phyloP scores from a whole-genome alignment of 2,113 vertebrate genomes.

The Prochilodus magdalenae region DNA sequence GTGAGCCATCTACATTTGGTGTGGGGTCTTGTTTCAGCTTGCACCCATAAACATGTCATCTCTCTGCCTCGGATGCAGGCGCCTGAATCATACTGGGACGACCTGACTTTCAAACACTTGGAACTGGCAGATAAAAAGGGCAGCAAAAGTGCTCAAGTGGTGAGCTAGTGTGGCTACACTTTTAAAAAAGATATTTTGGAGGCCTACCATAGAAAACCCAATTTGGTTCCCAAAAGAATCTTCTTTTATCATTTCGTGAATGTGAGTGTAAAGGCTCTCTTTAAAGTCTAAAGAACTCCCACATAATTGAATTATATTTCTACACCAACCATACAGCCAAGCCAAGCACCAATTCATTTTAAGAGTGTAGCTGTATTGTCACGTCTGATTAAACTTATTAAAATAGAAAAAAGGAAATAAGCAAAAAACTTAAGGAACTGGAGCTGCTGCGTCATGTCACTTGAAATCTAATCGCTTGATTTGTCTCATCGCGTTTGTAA shows the following conservation, averaged over 20 bases:
- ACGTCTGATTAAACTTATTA: neutral
- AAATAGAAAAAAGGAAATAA: neutral
- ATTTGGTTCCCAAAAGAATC: neutral
- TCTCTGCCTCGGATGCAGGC: conserved; percentile 8
- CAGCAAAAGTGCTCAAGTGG: neutral
- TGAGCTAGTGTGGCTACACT: neutral
- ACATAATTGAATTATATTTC: too few relatives aligned
- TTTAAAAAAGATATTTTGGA: neutral
- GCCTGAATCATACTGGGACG: neutral
- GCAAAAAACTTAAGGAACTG: neutral
- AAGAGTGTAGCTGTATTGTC: neutral
- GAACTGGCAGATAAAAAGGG: neutral
- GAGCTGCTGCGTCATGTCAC: neutral
- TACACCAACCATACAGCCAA: too few relatives aligned
- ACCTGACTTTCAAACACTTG: neutral
- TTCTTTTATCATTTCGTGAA: neutral
- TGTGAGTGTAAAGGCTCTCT: neutral
- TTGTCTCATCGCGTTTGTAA: conserved; percentile 9
- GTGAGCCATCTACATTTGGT: conserved; percentile 45
- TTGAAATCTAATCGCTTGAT: conserved; percentile 2
- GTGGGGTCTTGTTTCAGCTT: conserved; percentile 45
- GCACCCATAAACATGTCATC: conserved; percentile 45
- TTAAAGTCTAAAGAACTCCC: too few relatives aligned
- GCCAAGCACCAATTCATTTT: neutral
- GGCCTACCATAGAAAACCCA: neutral